These are phyloP conservation scores for Caenorhabditis virilis DNA, from an alignment of 2,888 invertebrate species.

Conservation along the genomic window DNA sequence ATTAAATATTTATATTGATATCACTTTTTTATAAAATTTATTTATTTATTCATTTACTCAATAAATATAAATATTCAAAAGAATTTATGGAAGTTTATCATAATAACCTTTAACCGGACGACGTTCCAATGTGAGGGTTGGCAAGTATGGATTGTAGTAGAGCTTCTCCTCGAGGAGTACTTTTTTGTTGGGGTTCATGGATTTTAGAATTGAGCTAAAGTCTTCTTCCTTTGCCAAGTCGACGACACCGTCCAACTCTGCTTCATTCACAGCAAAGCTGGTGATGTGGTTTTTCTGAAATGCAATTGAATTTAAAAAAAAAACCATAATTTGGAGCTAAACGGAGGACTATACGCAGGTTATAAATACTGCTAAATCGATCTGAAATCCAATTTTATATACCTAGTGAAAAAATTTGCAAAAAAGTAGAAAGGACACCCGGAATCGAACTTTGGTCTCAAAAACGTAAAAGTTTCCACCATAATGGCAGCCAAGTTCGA, in stretches of 20 bases:
- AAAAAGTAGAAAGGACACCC: too few species aligned
- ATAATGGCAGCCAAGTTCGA: too few species aligned
- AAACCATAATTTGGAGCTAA: too few species aligned
- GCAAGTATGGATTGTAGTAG: conserved; percentile 26
- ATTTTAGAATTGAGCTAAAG: conserved; percentile 1
- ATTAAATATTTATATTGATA: neutral
- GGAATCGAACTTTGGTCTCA: too few species aligned
- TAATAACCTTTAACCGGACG: conserved; percentile 30
- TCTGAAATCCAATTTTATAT: too few species aligned
- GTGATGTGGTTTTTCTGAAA: conserved; percentile 18
- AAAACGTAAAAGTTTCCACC: too few species aligned
- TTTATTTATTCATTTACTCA: neutral
- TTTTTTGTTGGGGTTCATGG: conserved; percentile 14
- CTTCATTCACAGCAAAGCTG: conserved; percentile 14
- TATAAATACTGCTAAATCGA: too few species aligned
- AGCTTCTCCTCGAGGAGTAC: conserved; percentile 14
- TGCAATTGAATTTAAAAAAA: neutral
- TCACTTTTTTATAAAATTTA: conserved; percentile 1
- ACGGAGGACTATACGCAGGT: too few species aligned
- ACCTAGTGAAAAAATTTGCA: too few species aligned
- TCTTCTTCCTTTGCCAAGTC: conserved; percentile 18
- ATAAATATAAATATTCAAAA: conserved; percentile 8
- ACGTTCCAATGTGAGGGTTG: conserved; percentile 23
- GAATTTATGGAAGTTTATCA: conserved; percentile 27
- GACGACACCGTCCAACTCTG: conserved; percentile 20